Percentiles rank a stretch among this genome's conserved stretches.
These are phyloP conservation scores for Gorsachius magnificus DNA, from an alignment of 2,797 vertebrate species.

Conservation along the genomic window DNA sequence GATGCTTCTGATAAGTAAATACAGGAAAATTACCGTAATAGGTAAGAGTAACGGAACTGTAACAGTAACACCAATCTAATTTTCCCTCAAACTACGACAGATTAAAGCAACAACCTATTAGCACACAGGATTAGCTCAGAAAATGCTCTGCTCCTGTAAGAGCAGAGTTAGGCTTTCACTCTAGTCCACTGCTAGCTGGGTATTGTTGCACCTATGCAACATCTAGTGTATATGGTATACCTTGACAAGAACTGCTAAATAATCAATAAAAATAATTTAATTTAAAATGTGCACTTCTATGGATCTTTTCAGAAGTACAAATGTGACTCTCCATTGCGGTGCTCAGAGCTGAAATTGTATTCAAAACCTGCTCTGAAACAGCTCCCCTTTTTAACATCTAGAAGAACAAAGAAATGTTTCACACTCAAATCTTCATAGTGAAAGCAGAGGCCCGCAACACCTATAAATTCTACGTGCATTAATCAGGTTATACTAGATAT, in stretches of 20 bases:
- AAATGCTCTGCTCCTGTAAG: neutral
- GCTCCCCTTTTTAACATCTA: neutral
- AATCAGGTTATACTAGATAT: neutral
- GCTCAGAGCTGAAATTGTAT: neutral
- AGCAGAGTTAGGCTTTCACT: neutral
- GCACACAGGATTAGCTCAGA: neutral
- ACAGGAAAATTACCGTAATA: neutral
- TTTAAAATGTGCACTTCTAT: neutral
- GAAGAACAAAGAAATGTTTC: neutral
- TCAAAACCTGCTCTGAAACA: neutral
- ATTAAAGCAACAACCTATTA: neutral
- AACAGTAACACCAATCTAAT: neutral
- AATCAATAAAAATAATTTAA: neutral
- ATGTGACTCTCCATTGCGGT: neutral
- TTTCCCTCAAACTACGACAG: neutral
- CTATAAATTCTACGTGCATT: neutral
- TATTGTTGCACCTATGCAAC: neutral
- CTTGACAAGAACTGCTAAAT: neutral
- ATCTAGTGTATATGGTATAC: accelerated
- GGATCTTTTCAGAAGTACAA: neutral
- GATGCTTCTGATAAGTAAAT: constrained; percentile 1
- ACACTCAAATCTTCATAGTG: neutral
- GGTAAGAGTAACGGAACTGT: neutral
- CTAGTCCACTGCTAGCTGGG: neutral
- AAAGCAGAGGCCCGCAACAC: neutral